Base-by-base conservation (phyloP, 2,888 invertebrate genomes). In the Sarcophaga subvicina region DNA sequence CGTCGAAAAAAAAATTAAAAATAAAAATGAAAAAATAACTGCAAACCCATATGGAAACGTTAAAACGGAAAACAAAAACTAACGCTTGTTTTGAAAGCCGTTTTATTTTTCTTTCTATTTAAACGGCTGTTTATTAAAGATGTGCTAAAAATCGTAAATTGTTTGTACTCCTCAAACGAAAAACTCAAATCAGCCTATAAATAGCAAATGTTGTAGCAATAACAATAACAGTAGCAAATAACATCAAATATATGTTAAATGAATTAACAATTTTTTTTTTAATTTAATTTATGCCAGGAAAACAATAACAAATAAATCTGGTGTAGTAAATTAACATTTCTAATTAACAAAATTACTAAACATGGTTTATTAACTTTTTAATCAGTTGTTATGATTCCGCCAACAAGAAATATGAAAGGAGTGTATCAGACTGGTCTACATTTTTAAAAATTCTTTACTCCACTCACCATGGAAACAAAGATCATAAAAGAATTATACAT, bases 131-230 rank as follows among this genome's bases (percentile, higher is more conserved):
- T 81, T 75, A 76, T 63, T 59, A 81, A 81, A 81, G 54, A 69
- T 49, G n/a, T 71, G 63, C 54, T 64, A 82, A 77, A 82, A 76
- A 70, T 59, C 27, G 70, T 71, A 63, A 59, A 71, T 77, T 76
- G 27, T 77, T 82, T 77, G 45, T 71, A 64, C 37, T 37, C 1
- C 37, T 37, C 8, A 71, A 70, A 64, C 69, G 8, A 70, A 70
- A 63, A 69, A 79, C n/a, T 59, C 17, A 80, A 62, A 2, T 14
- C 17, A 64, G 14, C 54, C 25, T 67, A 67, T 64, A 73, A 69
- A 73, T 69, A 70, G 22, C 37, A 37, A 37, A 37, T 37, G 37
- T 37, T 37, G 37, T 66, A 47, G 20, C 45, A 69, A 47, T 4
- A 67, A 47, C 4, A n/a, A 25, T 2, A 25, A 17, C 17, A 62